These are phyloP conservation scores for Parazoanthus swiftii DNA, from an alignment of 92 coral and sea anemone genomes.

Conservation along the genomic window DNA sequence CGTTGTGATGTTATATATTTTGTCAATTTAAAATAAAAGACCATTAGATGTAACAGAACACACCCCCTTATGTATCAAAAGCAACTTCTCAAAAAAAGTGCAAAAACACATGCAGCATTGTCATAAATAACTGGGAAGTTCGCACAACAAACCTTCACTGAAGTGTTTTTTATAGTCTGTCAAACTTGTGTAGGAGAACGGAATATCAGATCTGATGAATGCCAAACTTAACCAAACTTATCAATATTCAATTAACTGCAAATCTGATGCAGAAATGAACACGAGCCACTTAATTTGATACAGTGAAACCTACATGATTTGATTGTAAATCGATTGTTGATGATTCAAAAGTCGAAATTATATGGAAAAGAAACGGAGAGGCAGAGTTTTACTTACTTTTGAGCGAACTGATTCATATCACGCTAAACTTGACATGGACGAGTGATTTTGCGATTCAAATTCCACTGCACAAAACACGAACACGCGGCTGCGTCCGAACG, in stretches of 20 bases:
- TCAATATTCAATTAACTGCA: conserved; percentile 30
- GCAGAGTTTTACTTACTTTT: conserved; percentile 28
- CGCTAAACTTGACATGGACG: conserved; percentile 39
- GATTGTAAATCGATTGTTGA: conserved; percentile 24
- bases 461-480: background rate
- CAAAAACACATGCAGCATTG: background rate
- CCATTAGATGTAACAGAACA: background rate
- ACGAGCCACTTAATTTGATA: conserved; percentile 24
- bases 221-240: conserved; percentile 22
- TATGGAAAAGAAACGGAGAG: background rate
- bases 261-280: conserved; percentile 36
- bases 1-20: background rate
- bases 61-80: background rate
- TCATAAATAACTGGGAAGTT: background rate
- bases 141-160: background rate
- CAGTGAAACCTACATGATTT: conserved; percentile 16
- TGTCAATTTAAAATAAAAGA: background rate
- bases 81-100: background rate
- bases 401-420: conserved; percentile 36
- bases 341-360: background rate
- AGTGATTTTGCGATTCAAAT: conserved; percentile 26
- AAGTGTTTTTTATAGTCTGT: background rate
- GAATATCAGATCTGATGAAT: conserved; percentile 37
- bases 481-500: conserved; percentile 31
- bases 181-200: background rate